Base-by-base conservation (phyloP, 1,140 invertebrate species). In the Arctopsyche grandis region DNA sequence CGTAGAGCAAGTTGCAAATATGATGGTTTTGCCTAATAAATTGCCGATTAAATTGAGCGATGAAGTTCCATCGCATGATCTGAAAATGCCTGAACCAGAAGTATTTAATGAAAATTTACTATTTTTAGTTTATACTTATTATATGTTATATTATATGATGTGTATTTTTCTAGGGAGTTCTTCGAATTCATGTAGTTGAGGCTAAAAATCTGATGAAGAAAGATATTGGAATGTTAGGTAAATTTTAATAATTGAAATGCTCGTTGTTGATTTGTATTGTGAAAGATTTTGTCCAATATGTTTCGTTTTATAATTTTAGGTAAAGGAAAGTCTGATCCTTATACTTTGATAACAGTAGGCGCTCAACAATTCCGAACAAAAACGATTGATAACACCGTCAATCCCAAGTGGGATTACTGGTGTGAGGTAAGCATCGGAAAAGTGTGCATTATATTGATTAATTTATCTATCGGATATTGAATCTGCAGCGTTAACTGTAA, bases 261-360 rank as follows among this genome's bases (percentile, higher is more conserved):
- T 21, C 56, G 7, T 60, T 60, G 56, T n/a, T 24, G 7, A 69
- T 5, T 69, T n/a, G 26, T 69, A 24, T 69, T 22, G 21, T 9
- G 7, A 60, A 60, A 60, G 44, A 46, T 7, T 46, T 46, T 7
- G 44, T 46, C 5, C 12, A 7, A 7, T 4, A 5, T 52, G 10
- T 52, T 16, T 52, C 3, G 10, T 52, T 5, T 52, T 12, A 26
- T 4, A 66, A 29, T 76, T 83, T 22, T 69, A 89, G 88, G 88
- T 83, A 97, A 97, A 89, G 96, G 96, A 83, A 98, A 98, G 88
- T 98, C 96, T 1, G 97, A 99, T 90, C 97, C 97, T 3, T 99
- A 99, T 87, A 94, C 94, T 24, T 91, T 97, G 69, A 90, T 97
- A 83, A 93, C 91, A 83, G 94, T 98, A 69, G 96, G 96, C 66